Percentiles rank a stretch among this genome's conserved stretches.
phyloP scores from a whole-genome alignment of 1,140 invertebrate species.

The Notospermus geniculatus region DNA sequence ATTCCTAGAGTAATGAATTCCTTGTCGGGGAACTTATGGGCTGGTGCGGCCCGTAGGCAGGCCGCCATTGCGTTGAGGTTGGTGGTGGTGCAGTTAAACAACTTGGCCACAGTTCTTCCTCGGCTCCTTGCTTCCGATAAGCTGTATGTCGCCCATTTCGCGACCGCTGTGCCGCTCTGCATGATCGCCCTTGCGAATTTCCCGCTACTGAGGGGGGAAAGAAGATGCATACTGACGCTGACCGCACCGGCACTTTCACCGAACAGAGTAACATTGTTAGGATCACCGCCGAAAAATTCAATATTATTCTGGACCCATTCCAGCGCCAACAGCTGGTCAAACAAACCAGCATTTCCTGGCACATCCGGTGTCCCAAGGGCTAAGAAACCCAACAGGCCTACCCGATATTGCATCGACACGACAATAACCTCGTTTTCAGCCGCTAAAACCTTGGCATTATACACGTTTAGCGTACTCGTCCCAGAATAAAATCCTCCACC shows the following conservation, averaged over 20 bases:
- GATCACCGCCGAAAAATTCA: conserved; percentile 88
- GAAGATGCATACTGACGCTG: conserved; percentile 87
- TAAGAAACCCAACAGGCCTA: conserved; percentile 87
- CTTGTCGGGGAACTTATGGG: conserved; percentile 65
- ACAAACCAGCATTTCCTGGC: conserved; percentile 91
- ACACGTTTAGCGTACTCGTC: conserved; percentile 88
- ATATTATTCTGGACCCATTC: conserved; percentile 85
- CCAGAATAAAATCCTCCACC: conserved; percentile 96
- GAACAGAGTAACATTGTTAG: conserved; percentile 90
- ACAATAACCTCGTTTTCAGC: conserved; percentile 79
- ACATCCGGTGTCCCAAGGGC: conserved; percentile 86
- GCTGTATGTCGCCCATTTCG: conserved; percentile 88
- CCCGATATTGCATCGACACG: conserved; percentile 92
- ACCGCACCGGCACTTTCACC: conserved; percentile 95
- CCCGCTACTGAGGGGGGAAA: conserved; percentile 80
- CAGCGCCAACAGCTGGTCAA: conserved; percentile 87
- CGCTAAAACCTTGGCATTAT: conserved; percentile 83
- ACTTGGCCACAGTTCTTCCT: conserved; percentile 27
- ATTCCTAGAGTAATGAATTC: conserved; percentile 74
- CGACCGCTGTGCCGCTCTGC: conserved; percentile 66
- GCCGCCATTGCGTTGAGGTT: conserved; percentile 72
- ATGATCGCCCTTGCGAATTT: conserved; percentile 78
- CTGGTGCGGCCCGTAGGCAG: conserved; percentile 72
- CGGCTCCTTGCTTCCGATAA: conserved; percentile 61
- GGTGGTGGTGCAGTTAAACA: conserved; percentile 38